Percentiles rank a stretch among this genome's conserved stretches.
phyloP scores from a whole-genome alignment of 2,888 invertebrate genomes.

The Eupithecia vulgata region DNA sequence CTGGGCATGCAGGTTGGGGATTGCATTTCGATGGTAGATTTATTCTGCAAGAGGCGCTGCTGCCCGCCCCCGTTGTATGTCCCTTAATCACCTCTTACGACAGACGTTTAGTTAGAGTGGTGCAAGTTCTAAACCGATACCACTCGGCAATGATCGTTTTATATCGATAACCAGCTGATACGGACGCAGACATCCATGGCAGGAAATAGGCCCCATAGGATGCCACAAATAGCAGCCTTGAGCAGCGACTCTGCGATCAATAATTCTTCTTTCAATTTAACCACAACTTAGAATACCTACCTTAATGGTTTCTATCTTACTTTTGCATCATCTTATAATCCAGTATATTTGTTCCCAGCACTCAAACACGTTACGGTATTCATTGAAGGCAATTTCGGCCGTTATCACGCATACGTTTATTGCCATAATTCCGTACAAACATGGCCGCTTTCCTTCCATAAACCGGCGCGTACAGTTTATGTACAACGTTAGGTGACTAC shows the following conservation, averaged over 20 bases:
- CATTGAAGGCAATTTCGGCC: constrained; percentile 37
- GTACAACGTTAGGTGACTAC: constrained; percentile 30
- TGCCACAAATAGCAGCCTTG: too few species aligned
- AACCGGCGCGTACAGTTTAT: constrained; percentile 46
- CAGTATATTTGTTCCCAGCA: constrained; percentile 18
- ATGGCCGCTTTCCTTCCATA: constrained; percentile 51
- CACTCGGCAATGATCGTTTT: too few species aligned
- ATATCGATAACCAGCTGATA: too few species aligned
- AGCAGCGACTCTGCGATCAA: not conserved
- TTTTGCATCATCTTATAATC: constrained; percentile 10
- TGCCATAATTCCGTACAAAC: constrained; percentile 49
- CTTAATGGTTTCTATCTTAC: not conserved
- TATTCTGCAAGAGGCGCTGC: too few species aligned
- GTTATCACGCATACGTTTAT: constrained; percentile 51
- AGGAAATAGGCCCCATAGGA: too few species aligned
- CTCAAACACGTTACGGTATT: constrained; percentile 27
- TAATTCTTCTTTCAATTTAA: not conserved
- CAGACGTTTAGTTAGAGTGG: too few species aligned
- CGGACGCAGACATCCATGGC: too few species aligned
- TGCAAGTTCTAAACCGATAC: too few species aligned
- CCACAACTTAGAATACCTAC: not conserved
- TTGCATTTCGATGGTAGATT: too few species aligned
- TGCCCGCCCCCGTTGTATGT: too few species aligned
- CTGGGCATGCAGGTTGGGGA: too few species aligned
- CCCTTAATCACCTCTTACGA: too few species aligned